Evolutionary conservation across 1,140 invertebrate genomes (phyloP), one percentile per base, ranked within the genome.

Genomic region (Ceratitis capitata): DNA sequence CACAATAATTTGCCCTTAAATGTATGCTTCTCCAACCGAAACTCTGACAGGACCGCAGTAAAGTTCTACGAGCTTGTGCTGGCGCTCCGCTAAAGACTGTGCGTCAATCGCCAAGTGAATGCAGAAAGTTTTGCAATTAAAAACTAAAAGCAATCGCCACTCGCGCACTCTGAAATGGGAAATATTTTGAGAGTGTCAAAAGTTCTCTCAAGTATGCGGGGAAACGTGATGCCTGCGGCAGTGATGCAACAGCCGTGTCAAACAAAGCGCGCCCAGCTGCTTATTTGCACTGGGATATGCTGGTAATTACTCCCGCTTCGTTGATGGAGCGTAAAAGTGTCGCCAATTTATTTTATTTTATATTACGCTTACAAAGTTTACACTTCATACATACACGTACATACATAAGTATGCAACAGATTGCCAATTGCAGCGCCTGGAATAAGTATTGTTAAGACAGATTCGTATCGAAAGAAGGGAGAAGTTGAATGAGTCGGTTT

Each of bases 71-170:
- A 9, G 39, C 39, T 16, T 2, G 35, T n/a, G 6, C 26, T 78
- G n/a, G 16, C 2, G 29, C 35, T 45, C 6, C 29, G 12, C 61
- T 6, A 12, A 78, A 45, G 19, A 61, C 29, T 45, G 39, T 45
- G 39, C 69, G n/a, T n/a, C 35, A 78, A 42, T 45, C 19, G n/a
- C 69, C 69, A 78, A 78, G 45, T 78, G 39, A 78, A 78, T 78
- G 39, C 39, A n/a, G 1, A 78, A 78, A 78, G 69, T 78, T 78
- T 78, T 45, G 69, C 42, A 78, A 78, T 78, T 78, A 78, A 78
- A 78, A 78, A 78, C n/a, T 45, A 78, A 78, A 45, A 78, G 69
- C 69, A 23, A 74, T 74, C 64, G 39, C 64, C 64, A 74, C 64
- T 64, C 58, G 10, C 64, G 14, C 56, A 23, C 26, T 61, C 64